Evolutionary conservation across 2,888 invertebrate species (phyloP), one percentile per base, ranked within the genome.

Genomic region (Aphidoletes aphidimyza): DNA sequence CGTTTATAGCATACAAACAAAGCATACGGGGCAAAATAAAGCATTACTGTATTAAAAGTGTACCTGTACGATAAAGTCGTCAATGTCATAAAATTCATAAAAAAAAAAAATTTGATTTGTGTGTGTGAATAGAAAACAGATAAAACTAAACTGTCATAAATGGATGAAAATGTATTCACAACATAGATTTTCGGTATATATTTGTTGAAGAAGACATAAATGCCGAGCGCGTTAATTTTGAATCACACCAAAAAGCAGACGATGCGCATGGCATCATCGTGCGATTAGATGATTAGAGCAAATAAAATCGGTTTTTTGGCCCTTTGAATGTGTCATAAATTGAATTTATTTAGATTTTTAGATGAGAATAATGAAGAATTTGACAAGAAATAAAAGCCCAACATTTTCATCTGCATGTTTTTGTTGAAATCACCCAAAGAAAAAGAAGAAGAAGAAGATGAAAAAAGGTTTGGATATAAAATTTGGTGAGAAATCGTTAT

Each of bases 31-130:
- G n/a, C n/a, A n/a, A n/a, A n/a, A n/a, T n/a, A n/a, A n/a, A n/a
- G n/a, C n/a, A n/a, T n/a, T n/a, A n/a, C n/a, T n/a, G n/a, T 30
- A 69, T 69, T 69, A 69, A 54, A 54, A 69, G 69, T n/a, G n/a
- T 69, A 69, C 69, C 69, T 69, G 69, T 17, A 26, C 17, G 69
- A 69, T 69, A 69, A 69, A 69, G 9, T 69, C 30, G 69, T 69
- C 69, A 69, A 69, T 69, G 69, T 69, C 69, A 69, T 69, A 69
- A 69, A 69, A 69, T 69, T 30, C 69, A 69, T 69, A 30, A 69
- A 69, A 69, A 14, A 47, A n/a, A n/a, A n/a, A n/a, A n/a, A n/a
- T n/a, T n/a, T n/a, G n/a, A n/a, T n/a, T n/a, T 69, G 3, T 30
- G 69, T 30, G 30, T 69, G 69, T 69, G n/a, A 69, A 30, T 30